A percentile compares a stretch with the other conserved stretches of the same genome.
phyloP scores from a whole-genome alignment of 37 sponge, comb jelly and placozoan species.

The Agelas oroides region DNA sequence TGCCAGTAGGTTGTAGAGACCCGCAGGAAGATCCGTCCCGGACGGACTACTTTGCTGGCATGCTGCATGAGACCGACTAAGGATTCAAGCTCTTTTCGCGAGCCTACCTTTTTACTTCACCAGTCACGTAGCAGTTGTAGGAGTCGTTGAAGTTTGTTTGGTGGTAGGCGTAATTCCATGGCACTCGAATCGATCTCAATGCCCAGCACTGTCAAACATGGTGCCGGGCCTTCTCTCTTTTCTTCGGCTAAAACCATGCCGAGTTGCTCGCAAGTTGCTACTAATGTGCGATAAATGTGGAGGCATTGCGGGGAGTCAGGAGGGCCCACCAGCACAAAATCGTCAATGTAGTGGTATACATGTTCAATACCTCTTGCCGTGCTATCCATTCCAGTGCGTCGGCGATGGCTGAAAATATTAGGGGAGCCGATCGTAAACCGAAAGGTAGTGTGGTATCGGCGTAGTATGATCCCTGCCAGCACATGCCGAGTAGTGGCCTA shows the following conservation, averaged over 20 bases:
- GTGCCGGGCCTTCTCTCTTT: slow-evolving; percentile 14
- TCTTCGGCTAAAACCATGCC: not conserved
- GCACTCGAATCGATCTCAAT: slow-evolving; percentile 1
- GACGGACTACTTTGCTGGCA: slow-evolving; percentile 11
- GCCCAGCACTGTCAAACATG: not conserved
- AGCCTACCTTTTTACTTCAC: not conserved
- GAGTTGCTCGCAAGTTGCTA: not conserved
- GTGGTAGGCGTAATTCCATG: slow-evolving; percentile 13
- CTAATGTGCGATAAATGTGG: not conserved
- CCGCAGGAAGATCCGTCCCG: not conserved
- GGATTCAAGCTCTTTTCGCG: not conserved
- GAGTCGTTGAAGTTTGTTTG: not conserved
- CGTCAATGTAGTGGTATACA: too few relatives aligned
- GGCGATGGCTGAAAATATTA: too few relatives aligned
- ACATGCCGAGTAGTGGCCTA: too few relatives aligned
- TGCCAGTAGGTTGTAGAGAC: too few relatives aligned
- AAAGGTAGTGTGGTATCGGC: too few relatives aligned
- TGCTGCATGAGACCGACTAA: not conserved
- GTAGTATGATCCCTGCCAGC: too few relatives aligned
- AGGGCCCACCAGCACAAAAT: too few relatives aligned
- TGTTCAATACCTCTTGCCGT: too few relatives aligned
- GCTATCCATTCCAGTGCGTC: too few relatives aligned
- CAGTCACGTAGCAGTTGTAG: not conserved
- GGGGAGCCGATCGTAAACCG: too few relatives aligned
- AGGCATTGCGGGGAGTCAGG: too few relatives aligned